phyloP scores from a whole-genome alignment of 2,113 vertebrate species.

The Tachysurus fulvidraco region DNA sequence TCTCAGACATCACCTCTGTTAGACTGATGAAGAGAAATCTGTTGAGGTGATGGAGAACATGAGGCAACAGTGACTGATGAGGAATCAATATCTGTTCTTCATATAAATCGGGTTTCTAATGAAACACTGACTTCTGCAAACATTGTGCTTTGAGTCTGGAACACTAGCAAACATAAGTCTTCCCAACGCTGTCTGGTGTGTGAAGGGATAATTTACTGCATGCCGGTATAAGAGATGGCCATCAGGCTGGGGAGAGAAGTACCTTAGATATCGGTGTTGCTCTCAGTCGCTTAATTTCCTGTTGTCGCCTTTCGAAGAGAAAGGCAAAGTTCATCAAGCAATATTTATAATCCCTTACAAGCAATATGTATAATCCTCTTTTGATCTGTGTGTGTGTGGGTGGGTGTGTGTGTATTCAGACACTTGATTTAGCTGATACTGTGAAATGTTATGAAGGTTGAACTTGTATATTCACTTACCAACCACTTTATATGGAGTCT shows the following conservation, averaged over 20 bases:
- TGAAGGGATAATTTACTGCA: slow-evolving; percentile 51
- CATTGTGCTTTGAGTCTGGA: slow-evolving; percentile 38
- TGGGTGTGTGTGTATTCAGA: neutral
- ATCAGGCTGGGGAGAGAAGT: slow-evolving; percentile 53
- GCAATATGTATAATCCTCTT: slow-evolving; percentile 15
- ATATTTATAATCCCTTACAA: neutral
- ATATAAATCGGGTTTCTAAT: neutral
- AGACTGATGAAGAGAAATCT: neutral
- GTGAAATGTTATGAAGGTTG: neutral
- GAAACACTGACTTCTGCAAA: neutral
- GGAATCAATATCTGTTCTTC: neutral
- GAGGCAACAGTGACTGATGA: neutral
- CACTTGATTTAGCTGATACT: neutral
- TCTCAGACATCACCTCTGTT: neutral
- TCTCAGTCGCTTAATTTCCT: slow-evolving; percentile 72
- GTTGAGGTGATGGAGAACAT: neutral
- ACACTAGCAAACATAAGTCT: slow-evolving; percentile 57
- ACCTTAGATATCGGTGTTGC: slow-evolving; percentile 45
- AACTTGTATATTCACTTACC: neutral
- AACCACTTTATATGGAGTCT: neutral
- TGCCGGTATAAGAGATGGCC: slow-evolving; percentile 53
- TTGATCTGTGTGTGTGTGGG: neutral
- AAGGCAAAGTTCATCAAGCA: slow-evolving; percentile 46
- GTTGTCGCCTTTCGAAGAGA: slow-evolving; percentile 56
- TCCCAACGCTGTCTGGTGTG: slow-evolving; percentile 40